Evolutionary conservation across 2,888 invertebrate genomes (phyloP).

Genomic region (Megamerina dolium): DNA sequence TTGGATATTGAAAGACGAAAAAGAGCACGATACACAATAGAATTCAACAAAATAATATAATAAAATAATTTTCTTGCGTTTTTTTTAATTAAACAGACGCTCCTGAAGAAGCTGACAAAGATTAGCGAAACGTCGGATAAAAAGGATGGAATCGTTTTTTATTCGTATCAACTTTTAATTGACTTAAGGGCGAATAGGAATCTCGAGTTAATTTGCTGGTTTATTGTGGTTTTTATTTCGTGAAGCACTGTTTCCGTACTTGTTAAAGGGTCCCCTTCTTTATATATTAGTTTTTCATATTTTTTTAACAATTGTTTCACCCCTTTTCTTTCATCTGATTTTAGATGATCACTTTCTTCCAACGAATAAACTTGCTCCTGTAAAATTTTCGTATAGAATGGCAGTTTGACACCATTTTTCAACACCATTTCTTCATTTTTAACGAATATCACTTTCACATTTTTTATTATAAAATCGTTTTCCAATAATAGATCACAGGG

Average conservation of each 20-base stretch:
- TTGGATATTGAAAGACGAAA: no score
- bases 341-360: conserved; percentile 13
- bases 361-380: conserved; percentile 10
- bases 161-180: no score
- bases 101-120: no score
- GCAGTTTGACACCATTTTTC: conserved; percentile 1
- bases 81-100: no score
- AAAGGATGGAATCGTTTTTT: no score
- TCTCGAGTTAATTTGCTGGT: conserved; percentile 15
- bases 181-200: no score
- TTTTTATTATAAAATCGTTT: conserved; percentile 14
- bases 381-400: conserved; percentile 7
- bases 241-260: conserved; percentile 10
- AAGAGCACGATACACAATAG: no score
- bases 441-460: conserved; percentile 11
- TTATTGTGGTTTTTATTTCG: conserved; percentile 15
- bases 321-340: conserved; percentile 10
- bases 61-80: no score
- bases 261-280: conserved; percentile 14
- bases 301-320: conserved; percentile 13
- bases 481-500: conserved; percentile 13
- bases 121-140: no score
- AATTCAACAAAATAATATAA: no score
- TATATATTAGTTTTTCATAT: conserved; percentile 16
- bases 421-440: conserved; percentile 7